These are phyloP conservation scores for Poecilia picta DNA, from an alignment of 2,797 vertebrate genomes.

Conservation along the genomic window DNA sequence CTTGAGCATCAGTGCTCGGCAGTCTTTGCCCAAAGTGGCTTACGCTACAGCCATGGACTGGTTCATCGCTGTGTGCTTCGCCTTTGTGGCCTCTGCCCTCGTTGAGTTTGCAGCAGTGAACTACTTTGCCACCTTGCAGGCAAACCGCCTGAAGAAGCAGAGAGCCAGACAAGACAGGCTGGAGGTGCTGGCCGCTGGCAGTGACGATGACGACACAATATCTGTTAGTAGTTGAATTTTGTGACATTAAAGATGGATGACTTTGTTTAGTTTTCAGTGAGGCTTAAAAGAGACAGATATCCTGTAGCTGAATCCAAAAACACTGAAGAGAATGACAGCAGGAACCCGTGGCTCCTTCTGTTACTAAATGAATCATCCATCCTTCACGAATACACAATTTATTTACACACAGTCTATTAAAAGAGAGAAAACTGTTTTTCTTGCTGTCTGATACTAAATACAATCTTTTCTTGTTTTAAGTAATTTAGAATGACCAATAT, in stretches of 20 bases:
- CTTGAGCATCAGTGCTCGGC: slow-evolving; percentile 96
- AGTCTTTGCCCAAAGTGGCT: slow-evolving; percentile 96
- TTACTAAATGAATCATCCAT: background rate
- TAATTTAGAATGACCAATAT: too few species aligned
- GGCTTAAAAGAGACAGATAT: background rate
- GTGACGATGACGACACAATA: slow-evolving; percentile 81
- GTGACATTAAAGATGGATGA: background rate
- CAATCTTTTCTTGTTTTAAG: too few species aligned
- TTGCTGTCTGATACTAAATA: too few species aligned
- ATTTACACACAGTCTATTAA: background rate
- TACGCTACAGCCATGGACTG: slow-evolving; percentile 99
- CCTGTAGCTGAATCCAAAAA: background rate
- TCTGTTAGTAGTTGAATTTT: slow-evolving; percentile 47
- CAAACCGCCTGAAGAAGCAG: slow-evolving; percentile 80
- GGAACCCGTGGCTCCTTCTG: background rate
- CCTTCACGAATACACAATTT: background rate
- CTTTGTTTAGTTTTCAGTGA: background rate
- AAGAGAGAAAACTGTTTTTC: too few species aligned
- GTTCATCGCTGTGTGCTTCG: slow-evolving; percentile 99
- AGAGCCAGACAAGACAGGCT: slow-evolving; percentile 78
- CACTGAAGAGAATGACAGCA: background rate
- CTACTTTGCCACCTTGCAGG: slow-evolving; percentile 92
- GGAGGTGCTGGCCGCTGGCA: slow-evolving; percentile 79
- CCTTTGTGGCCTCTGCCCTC: slow-evolving; percentile 96
- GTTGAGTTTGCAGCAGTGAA: slow-evolving; percentile 98